Conservation (phyloP, 2,113 vertebrate genomes). For the Hippopotamus amphibius region DNA sequence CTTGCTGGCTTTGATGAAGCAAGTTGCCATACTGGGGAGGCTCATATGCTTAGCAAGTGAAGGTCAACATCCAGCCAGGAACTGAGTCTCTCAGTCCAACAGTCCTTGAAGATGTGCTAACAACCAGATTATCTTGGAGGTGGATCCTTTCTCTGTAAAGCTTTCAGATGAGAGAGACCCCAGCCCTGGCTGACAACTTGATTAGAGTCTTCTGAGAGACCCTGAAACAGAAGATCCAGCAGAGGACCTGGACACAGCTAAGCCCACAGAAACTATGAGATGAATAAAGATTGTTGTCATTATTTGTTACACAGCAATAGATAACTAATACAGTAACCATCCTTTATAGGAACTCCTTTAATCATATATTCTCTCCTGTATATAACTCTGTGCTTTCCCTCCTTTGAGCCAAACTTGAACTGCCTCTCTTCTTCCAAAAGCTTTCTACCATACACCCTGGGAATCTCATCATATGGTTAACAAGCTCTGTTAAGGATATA, state of each 20-base stretch:
- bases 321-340: slow-evolving; percentile 5
- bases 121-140: background rate
- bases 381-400: background rate
- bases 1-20: too few species aligned
- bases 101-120: slow-evolving; percentile 23
- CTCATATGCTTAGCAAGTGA: slow-evolving; percentile 16
- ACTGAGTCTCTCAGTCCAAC: background rate
- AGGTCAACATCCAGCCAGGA: background rate
- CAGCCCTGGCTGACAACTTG: background rate
- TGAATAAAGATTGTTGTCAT: background rate
- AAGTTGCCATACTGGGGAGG: too few species aligned
- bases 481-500: background rate
- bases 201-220: background rate
- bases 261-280: slow-evolving; percentile 10
- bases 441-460: background rate
- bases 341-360: background rate
- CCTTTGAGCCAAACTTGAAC: background rate
- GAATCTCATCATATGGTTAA: slow-evolving; percentile 19
- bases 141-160: background rate
- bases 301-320: background rate
- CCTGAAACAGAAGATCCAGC: slow-evolving; percentile 1
- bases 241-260: background rate
- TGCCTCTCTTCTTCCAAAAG: slow-evolving; percentile 16
- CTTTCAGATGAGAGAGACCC: background rate
- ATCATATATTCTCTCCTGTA: background rate